Base-by-base conservation (phyloP, 2,797 vertebrate species). In the Pangasius sanitwongsei region DNA sequence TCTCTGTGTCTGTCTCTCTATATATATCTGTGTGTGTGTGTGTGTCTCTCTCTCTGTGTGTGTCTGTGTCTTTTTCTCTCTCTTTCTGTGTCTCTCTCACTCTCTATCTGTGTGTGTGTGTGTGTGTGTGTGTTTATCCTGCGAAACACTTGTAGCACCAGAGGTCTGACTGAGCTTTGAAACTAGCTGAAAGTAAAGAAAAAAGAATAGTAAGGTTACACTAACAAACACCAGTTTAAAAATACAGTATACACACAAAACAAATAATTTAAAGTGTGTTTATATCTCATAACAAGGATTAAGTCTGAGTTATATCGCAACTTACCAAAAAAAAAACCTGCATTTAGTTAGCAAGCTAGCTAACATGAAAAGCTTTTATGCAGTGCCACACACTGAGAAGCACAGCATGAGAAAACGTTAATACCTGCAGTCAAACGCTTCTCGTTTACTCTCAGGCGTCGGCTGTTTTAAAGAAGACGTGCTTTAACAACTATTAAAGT, bases 101-200 rank as follows among this genome's bases (percentile, higher is more conserved):
- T 44, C 0, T 44, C 0, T 44, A 0, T 44, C 13, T 53, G 53
- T 34, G 53, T 53, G 53, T 34, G n/a, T 37, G 4, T 6, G 4
- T 34, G 11, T 8, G 23, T 16, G 28, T 6, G 18, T 4, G 72
- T 8, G 53, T 59, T 48, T 85, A 72, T 28, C 63, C 61, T 37
- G 37, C 44, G n/a, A 20, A 75, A 87, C 88, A 89, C 88, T 88
- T 85, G 72, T 44, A 67, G 41, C 70, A 53, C 34, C 13, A 9
- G 70, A 34, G 77, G 13, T 25, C n/a, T 34, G 65, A 41, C 13
- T 2, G n/a, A 48, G n/a, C 61, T 87, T 3, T 1, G 31, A 53
- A 65, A 25, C 57, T 61, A 87, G 3, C 16, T 75, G 70, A 13
- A 75, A 74, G 16, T 53, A 61, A 28, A 74, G 1, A 25, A 20